A percentile compares a stretch with the other conserved stretches of the same genome.
Evolutionary conservation across 2,888 invertebrate genomes (phyloP).

Genomic region (Choristoneura rosaceana): DNA sequence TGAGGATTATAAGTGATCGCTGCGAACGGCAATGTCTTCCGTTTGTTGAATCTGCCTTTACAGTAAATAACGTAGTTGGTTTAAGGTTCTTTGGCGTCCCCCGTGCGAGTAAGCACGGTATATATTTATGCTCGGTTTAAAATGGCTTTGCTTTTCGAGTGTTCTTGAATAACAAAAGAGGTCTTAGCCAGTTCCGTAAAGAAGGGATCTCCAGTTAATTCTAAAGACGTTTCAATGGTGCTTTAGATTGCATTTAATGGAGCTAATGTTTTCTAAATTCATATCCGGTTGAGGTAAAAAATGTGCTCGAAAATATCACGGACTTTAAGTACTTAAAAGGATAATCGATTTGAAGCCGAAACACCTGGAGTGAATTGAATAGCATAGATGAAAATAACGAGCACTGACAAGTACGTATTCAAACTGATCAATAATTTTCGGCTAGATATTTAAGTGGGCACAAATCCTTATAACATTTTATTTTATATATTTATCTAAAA

Average conservation of each 20-base stretch:
- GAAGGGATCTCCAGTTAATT: slow-evolving; percentile 69
- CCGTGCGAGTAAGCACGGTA: slow-evolving; percentile 60
- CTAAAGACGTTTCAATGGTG: slow-evolving; percentile 73
- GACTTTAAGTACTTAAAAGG: slow-evolving; percentile 53
- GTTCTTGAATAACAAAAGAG: slow-evolving; percentile 78
- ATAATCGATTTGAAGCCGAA: slow-evolving; percentile 43
- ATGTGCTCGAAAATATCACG: slow-evolving; percentile 53
- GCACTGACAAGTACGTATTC: slow-evolving; percentile 16
- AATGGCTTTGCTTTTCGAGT: slow-evolving; percentile 71
- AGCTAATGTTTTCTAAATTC: slow-evolving; percentile 69
- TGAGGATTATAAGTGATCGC: slow-evolving; percentile 79
- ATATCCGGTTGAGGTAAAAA: slow-evolving; percentile 73
- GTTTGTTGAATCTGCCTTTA: slow-evolving; percentile 77
- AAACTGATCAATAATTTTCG: slow-evolving; percentile 14
- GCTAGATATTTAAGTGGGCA: background rate
- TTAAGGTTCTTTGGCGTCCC: slow-evolving; percentile 60
- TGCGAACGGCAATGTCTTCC: slow-evolving; percentile 72
- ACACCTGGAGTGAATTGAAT: slow-evolving; percentile 57
- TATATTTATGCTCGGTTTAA: slow-evolving; percentile 76
- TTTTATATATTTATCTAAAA: background rate
- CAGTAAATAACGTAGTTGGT: slow-evolving; percentile 74
- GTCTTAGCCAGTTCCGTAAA: slow-evolving; percentile 63
- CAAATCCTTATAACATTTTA: background rate
- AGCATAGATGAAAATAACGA: slow-evolving; percentile 29
- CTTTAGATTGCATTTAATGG: slow-evolving; percentile 61